Evolutionary conservation across 2,888 invertebrate species (phyloP).

Genomic region (Malthinus seriepunctatus): DNA sequence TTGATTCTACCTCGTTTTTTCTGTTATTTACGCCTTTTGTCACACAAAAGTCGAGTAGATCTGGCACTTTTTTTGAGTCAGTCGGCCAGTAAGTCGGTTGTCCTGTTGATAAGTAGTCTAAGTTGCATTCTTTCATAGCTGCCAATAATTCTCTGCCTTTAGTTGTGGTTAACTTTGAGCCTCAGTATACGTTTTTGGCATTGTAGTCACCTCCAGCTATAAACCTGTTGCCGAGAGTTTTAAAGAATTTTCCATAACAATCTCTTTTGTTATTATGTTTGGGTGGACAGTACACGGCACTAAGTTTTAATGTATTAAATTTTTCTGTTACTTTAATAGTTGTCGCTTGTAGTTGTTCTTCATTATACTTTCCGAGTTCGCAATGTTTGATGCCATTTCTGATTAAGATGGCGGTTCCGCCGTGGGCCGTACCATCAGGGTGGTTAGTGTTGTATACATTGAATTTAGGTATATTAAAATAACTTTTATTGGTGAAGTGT

Average conservation of each 20-base stretch:
- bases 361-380: background rate
- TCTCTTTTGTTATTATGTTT: background rate
- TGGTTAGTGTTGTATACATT: constrained; percentile 21
- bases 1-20: too few relatives aligned
- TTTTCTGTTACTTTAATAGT: too few relatives aligned
- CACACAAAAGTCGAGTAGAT: too few relatives aligned
- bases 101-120: background rate
- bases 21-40: too few relatives aligned
- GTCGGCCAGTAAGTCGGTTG: too few relatives aligned
- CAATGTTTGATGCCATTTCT: constrained; percentile 7
- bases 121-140: background rate
- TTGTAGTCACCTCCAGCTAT: background rate
- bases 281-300: background rate
- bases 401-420: constrained; percentile 7
- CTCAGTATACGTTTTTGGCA: background rate
- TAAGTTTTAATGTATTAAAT: too few relatives aligned
- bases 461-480: constrained; percentile 6
- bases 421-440: constrained; percentile 24
- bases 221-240: background rate
- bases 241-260: background rate
- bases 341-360: background rate
- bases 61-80: too few relatives aligned
- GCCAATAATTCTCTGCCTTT: background rate
- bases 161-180: background rate
- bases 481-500: constrained; percentile 1